phyloP scores from a whole-genome alignment of 2,888 invertebrate genomes.

The Frankliniella intonsa region DNA sequence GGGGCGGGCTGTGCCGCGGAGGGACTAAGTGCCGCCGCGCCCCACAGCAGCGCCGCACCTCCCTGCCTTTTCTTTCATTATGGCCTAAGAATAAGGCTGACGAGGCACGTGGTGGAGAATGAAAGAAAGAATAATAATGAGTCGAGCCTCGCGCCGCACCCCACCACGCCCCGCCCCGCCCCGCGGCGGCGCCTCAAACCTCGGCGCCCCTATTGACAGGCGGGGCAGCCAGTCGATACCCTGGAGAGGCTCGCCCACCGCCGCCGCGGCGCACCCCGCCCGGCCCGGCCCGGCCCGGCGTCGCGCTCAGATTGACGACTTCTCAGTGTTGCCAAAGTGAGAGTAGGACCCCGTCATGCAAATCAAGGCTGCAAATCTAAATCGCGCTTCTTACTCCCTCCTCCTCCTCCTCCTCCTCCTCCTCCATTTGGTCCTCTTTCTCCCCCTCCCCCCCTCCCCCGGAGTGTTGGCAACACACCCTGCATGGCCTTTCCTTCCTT shows the following conservation, averaged over 20 bases:
- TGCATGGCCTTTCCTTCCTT: too few relatives aligned
- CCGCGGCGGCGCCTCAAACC: neutral
- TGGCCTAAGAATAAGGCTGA: neutral
- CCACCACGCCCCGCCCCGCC: neutral
- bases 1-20: neutral
- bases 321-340: constrained; percentile 1
- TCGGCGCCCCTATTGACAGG: constrained; percentile 10
- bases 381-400: neutral
- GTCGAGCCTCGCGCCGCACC: neutral
- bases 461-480: too few relatives aligned
- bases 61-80: constrained; percentile 7
- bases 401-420: neutral
- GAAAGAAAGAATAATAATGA: constrained; percentile 17
- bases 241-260: neutral
- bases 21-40: neutral
- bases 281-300: neutral
- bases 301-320: neutral
- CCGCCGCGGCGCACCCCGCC: neutral
- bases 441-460: neutral
- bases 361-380: neutral
- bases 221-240: neutral
- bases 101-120: neutral
- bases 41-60: neutral
- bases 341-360: neutral
- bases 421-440: neutral